Conservation (phyloP, 2,113 vertebrate species). For the Microcebus griseorufus region DNA sequence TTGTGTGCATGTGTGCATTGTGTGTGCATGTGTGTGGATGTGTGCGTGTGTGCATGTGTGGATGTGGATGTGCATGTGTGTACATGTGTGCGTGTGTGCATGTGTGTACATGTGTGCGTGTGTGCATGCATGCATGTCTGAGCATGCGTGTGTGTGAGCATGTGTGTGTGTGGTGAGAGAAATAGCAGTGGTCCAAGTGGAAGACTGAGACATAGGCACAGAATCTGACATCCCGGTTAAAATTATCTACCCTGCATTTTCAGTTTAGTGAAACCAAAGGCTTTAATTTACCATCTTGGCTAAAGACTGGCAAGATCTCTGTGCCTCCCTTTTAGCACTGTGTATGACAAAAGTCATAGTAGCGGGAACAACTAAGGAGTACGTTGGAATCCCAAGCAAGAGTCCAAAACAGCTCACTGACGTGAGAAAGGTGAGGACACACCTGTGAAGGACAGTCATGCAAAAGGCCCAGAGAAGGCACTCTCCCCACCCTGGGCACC, state of each 20-base stretch:
- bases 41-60: too few relatives aligned
- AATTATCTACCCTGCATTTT: background rate
- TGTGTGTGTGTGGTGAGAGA: background rate
- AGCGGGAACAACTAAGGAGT: background rate
- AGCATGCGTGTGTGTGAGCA: background rate
- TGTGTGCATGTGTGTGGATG: too few relatives aligned
- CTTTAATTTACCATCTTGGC: constrained; percentile 18
- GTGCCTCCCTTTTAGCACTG: background rate
- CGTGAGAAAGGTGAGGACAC: background rate
- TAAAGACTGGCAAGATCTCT: background rate
- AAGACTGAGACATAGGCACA: background rate
- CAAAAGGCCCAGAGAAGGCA: background rate
- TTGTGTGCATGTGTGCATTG: too few relatives aligned
- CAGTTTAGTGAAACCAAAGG: constrained; percentile 1
- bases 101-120: background rate
- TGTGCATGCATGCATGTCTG: too few relatives aligned
- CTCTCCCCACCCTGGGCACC: background rate
- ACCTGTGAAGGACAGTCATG: background rate
- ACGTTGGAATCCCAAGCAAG: background rate
- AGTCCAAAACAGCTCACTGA: background rate
- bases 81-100: too few relatives aligned
- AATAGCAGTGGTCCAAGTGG: background rate
- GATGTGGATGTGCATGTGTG: background rate
- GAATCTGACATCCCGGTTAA: background rate
- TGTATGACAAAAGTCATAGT: background rate